Percentiles rank a stretch among this genome's conserved stretches.
These are phyloP conservation scores for Pterocles burchelli DNA, from an alignment of 2,113 vertebrate species.

Conservation along the genomic window DNA sequence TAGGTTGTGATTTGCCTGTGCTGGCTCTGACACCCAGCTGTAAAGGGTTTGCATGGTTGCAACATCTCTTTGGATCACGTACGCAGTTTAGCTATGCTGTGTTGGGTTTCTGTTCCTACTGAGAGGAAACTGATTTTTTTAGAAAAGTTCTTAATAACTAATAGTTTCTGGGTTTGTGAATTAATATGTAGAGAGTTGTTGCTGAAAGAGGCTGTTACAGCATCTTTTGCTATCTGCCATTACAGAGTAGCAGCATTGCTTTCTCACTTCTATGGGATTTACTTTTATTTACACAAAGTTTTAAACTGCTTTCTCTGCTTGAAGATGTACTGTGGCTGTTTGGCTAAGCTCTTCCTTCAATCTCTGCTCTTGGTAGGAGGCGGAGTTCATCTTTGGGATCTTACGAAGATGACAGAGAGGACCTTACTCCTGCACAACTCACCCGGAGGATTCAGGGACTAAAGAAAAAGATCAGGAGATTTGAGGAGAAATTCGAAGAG, in stretches of 20 bases:
- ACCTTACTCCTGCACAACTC: constrained; percentile 90
- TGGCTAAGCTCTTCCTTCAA: constrained; percentile 12
- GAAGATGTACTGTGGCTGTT: not conserved
- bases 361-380: constrained; percentile 75
- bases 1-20: constrained; percentile 44
- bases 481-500: constrained; percentile 94
- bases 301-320: not conserved
- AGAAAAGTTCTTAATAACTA: not conserved
- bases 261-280: not conserved
- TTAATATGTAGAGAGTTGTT: not conserved
- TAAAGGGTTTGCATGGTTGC: not conserved
- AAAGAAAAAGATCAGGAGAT: constrained; percentile 95
- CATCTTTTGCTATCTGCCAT: not conserved
- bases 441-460: constrained; percentile 92
- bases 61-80: not conserved
- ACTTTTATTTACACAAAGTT: not conserved
- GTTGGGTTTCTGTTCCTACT: not conserved
- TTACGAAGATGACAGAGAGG: constrained; percentile 88
- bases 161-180: not conserved
- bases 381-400: constrained; percentile 92
- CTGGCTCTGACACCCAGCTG: not conserved
- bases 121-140: not conserved
- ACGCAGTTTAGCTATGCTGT: rapidly evolving
- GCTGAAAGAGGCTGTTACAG: not conserved
- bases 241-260: not conserved